Base-by-base conservation (phyloP, 1,140 invertebrate species). In the Anoplolepis gracilipes region DNA sequence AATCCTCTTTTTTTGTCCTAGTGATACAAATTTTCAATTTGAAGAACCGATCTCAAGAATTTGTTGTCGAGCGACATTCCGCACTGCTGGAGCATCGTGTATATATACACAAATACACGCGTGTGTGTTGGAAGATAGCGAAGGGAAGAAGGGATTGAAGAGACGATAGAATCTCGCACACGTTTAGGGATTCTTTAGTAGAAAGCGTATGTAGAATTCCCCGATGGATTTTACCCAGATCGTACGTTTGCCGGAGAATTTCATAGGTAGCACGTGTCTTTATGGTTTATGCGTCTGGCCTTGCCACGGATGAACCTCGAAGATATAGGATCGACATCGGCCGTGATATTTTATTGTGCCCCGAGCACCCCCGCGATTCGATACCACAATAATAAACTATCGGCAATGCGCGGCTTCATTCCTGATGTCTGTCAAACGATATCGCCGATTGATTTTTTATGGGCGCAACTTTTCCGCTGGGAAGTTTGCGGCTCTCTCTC, bases 221-320 rank as follows among this genome's bases (percentile, higher is more conserved):
- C 62, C 55, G 46, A n/a, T 76, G 59, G 33, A 69, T 89, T 89
- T 67, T 39, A 49, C 61, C 4, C 2, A 11, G 28, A 55, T 57
- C 72, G 77, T 84, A 85, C 57, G 70, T 85, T 84, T 84, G n/a
- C 78, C 62, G 25, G 57, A 25, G 70, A 85, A 85, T 89, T 90
- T 85, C 85, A 87, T 90, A 89, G 88, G 62, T 85, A 85, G 76
- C 88, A 89, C 88, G 88, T 85, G 87, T 89, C 77, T 87, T 90
- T 88, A 87, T 87, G 88, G 89, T 91, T 92, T 92, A 92, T 91
- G 88, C 84, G 88, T 89, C 85, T 91, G 84, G 81, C 86, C 67
- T 55, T 19, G 33, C 36, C 46, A 13, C 65, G 46, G 79, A 85
- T 87, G 87, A 91, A 87, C 82, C 72, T 69, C 75, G 82, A 87